Evolutionary conservation across 2,888 invertebrate genomes (phyloP).

Genomic region (Bombylius major): DNA sequence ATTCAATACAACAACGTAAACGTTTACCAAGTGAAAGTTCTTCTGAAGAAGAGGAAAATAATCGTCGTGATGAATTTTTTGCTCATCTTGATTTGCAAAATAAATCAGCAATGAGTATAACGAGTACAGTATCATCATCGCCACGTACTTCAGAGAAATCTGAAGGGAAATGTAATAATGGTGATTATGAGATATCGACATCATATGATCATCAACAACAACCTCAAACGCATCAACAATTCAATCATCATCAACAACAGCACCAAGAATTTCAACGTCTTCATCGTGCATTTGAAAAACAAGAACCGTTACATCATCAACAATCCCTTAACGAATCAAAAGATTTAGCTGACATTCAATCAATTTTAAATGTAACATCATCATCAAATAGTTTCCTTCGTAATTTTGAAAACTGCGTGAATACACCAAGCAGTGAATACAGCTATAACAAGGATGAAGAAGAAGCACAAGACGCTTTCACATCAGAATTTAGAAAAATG

Average conservation of each 20-base stretch:
- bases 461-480: slow-evolving; percentile 72
- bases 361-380: slow-evolving; percentile 67
- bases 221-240: neutral
- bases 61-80: slow-evolving; percentile 65
- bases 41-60: slow-evolving; percentile 39
- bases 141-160: slow-evolving; percentile 34
- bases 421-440: slow-evolving; percentile 33
- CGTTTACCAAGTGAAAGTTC: slow-evolving; percentile 19
- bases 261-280: slow-evolving; percentile 19
- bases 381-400: slow-evolving; percentile 45
- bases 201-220: slow-evolving; percentile 16
- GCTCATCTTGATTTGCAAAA: slow-evolving; percentile 66
- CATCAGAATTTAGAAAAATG: slow-evolving; percentile 78
- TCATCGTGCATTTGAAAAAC: slow-evolving; percentile 20
- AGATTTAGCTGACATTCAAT: slow-evolving; percentile 76
- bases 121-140: slow-evolving; percentile 29
- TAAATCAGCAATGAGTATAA: slow-evolving; percentile 45
- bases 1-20: slow-evolving; percentile 15
- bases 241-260: neutral
- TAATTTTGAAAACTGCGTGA: slow-evolving; percentile 42
- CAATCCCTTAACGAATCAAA: slow-evolving; percentile 46
- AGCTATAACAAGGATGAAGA: slow-evolving; percentile 44
- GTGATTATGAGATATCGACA: no score
- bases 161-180: slow-evolving; percentile 1
- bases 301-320: slow-evolving; percentile 23